Base-by-base conservation (phyloP, 2,888 invertebrate genomes). In the Drosophila antonietae region DNA sequence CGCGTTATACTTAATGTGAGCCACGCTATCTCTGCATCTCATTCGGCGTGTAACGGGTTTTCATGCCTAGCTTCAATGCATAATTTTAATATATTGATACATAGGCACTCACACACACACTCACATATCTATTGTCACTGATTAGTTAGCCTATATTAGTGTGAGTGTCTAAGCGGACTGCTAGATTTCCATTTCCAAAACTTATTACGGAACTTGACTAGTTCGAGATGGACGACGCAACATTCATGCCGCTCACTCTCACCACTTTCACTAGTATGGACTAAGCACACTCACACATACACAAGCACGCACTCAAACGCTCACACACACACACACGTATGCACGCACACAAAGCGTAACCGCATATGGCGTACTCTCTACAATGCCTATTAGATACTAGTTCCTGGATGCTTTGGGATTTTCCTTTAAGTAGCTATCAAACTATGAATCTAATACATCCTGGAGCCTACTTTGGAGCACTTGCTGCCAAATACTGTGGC, bases 11-110 rank as follows among this genome's bases (percentile, higher is more conserved):
- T 55, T 52, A 47, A 31, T 59, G 18, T 9, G 28, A 47, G 35
- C 35, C 52, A 39, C 46, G 33, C 57, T 58, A 58, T 59, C 39
- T 39, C 31, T 20, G 20, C 20, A 31, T 53, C 74, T 75, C 70
- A 67, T 52, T 47, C 39, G n/a, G n/a, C 35, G 53, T 74, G 68
- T 88, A 85, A 85, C 84, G 88, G 89, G 84, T 85, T 85, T 86
- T 74, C 47, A 64, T 73, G 41, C 41, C 56, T 65, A 60, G 59
- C 58, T 61, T 39, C 2, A 18, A 49, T 44, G 58, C 56, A 75
- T 79, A 64, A 77, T 75, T 78, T 78, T 43, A 88, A 80, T 74
- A 75, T 67, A 75, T 67, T 68, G 60, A 81, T 60, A 66, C 61
- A 63, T 70, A 33, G 12, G 57, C 43, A 28, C 18, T 28, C 37